A percentile compares a stretch with the other conserved stretches of the same genome.
These are phyloP conservation scores for Hemiprocne comata DNA, from an alignment of 2,113 vertebrate genomes.

Conservation along the genomic window DNA sequence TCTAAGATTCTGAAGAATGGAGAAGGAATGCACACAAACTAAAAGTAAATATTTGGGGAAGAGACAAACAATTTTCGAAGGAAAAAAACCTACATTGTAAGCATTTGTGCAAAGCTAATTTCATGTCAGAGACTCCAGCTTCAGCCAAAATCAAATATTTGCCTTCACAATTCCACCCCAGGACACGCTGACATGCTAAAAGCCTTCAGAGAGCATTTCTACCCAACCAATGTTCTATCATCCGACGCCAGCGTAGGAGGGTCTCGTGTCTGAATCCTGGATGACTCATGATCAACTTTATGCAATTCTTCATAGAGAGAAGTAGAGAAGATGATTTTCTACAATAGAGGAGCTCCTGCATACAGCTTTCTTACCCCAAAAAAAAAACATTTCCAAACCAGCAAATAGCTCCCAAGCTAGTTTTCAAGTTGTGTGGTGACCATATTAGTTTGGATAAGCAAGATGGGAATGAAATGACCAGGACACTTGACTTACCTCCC, in stretches of 20 bases:
- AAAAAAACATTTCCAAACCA: not conserved
- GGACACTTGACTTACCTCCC: constrained; percentile 86
- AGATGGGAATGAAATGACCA: not conserved
- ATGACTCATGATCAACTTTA: not conserved
- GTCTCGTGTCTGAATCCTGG: not conserved
- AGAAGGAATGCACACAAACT: not conserved
- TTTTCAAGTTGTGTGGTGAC: not conserved
- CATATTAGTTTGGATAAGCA: not conserved
- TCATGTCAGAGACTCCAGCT: not conserved
- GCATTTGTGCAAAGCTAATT: not conserved
- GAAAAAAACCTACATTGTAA: not conserved
- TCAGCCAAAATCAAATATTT: constrained; percentile 41
- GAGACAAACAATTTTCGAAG: not conserved
- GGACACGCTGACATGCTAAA: not conserved
- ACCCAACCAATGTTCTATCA: not conserved
- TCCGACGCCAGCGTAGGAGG: not conserved
- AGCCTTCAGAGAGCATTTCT: not conserved
- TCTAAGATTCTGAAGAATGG: not conserved
- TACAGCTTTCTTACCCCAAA: fast-evolving
- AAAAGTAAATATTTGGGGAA: constrained; percentile 44
- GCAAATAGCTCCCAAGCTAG: not conserved
- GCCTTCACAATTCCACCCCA: not conserved
- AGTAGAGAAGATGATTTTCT: not conserved
- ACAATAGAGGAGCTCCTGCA: not conserved
- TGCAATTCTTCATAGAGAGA: not conserved